Conservation (phyloP, 2,797 vertebrate genomes). For the Aselliscus stoliczkanus region DNA sequence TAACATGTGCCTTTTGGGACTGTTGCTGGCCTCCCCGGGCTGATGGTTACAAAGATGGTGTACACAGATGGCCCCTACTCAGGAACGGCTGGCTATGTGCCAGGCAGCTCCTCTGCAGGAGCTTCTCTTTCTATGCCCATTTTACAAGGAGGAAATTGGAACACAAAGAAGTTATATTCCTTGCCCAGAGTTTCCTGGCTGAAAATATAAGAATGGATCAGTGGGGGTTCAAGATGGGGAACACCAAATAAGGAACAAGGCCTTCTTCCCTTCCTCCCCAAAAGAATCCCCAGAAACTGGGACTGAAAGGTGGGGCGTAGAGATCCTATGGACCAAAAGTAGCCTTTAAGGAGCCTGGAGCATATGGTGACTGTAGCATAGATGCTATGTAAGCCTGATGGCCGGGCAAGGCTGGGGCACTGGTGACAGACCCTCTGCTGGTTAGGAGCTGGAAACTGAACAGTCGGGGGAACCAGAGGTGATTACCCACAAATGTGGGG, state of each 20-base stretch:
- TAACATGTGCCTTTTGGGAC: background rate
- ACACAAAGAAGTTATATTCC: background rate
- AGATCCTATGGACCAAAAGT: background rate
- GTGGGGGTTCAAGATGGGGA: background rate
- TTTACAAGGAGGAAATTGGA: background rate
- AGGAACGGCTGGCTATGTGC: rapidly evolving
- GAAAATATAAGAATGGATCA: background rate
- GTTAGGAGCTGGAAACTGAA: background rate
- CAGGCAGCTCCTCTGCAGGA: background rate
- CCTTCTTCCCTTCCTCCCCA: too few relatives aligned
- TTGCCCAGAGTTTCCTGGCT: background rate
- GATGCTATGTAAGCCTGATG: background rate
- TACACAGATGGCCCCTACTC: rapidly evolving
- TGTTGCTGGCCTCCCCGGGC: too few relatives aligned
- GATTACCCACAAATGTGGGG: rapidly evolving
- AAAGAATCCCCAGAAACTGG: background rate
- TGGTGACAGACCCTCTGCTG: background rate
- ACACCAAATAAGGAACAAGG: background rate
- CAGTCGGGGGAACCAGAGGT: background rate
- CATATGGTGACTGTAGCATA: background rate
- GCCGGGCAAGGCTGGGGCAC: background rate
- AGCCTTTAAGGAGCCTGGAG: background rate
- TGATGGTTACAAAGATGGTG: rapidly evolving
- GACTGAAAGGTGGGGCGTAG: background rate
- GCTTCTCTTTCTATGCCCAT: background rate